Conservation (phyloP, 1,140 invertebrate genomes). For the Drosophila melanogaster region Release_6_plus_ISO1_MT NT_033779.5:20532501-20533000, state of each 20-base stretch:
- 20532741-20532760: conserved; percentile 61
- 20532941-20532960: neutral
- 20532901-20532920: neutral
- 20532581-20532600: conserved; percentile 14
- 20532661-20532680: conserved; percentile 57
- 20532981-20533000: too few species aligned
- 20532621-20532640: conserved; percentile 65
- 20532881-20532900: conserved; percentile 22
- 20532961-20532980: too few species aligned
- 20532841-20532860: neutral
- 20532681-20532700: conserved; percentile 80
- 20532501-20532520: neutral
- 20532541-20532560: too few species aligned
- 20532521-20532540: too few species aligned
- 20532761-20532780: conserved; percentile 77
- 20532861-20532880: conserved; percentile 9
- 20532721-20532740: conserved; percentile 61
- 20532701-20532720: conserved; percentile 66
- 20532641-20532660: neutral
- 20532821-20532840: neutral
- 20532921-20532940: neutral
- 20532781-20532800: conserved; percentile 76
- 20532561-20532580: neutral
- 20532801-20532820: conserved; percentile 32
- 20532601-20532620: conserved; percentile 61